Evolutionary conservation across 2,888 invertebrate species (phyloP).

Genomic region (Tetragonisca angustula): DNA sequence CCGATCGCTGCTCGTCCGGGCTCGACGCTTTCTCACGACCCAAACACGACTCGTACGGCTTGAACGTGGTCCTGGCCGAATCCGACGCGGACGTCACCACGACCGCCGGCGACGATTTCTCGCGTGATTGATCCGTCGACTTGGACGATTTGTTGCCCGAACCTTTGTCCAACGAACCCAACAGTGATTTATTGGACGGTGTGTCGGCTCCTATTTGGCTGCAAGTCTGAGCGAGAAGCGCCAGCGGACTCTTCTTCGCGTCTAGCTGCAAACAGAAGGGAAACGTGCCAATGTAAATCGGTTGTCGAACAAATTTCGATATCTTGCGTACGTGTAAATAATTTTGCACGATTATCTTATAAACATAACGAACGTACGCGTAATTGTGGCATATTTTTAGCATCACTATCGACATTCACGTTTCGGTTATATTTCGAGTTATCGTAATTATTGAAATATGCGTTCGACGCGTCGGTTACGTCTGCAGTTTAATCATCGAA

Average conservation of each 20-base stretch:
- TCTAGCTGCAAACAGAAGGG: conserved; percentile 90
- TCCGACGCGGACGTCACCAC: conserved; percentile 41
- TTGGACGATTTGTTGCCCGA: conserved; percentile 85
- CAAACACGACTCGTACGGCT: conserved; percentile 90
- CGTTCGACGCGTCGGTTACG: not conserved
- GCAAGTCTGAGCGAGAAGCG: conserved; percentile 97
- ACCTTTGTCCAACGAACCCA: conserved; percentile 90
- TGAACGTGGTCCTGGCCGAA: conserved; percentile 84
- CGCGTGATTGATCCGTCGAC: conserved; percentile 85
- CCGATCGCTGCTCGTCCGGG: conserved; percentile 87
- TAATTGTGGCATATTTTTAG: no score
- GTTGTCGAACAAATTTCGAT: no score
- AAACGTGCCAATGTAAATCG: not conserved
- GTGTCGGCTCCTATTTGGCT: conserved; percentile 97
- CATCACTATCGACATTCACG: no score
- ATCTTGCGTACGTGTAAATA: no score
- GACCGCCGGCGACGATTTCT: conserved; percentile 85
- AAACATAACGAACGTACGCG: no score
- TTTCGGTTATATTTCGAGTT: not conserved
- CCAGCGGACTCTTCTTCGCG: conserved; percentile 98
- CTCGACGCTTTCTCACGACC: conserved; percentile 88
- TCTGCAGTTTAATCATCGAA: not conserved
- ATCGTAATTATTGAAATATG: not conserved
- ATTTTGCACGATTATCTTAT: no score
- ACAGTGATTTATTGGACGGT: conserved; percentile 89